Conservation (phyloP, 2,113 vertebrate species). For the Scartelaos histophorus region DNA sequence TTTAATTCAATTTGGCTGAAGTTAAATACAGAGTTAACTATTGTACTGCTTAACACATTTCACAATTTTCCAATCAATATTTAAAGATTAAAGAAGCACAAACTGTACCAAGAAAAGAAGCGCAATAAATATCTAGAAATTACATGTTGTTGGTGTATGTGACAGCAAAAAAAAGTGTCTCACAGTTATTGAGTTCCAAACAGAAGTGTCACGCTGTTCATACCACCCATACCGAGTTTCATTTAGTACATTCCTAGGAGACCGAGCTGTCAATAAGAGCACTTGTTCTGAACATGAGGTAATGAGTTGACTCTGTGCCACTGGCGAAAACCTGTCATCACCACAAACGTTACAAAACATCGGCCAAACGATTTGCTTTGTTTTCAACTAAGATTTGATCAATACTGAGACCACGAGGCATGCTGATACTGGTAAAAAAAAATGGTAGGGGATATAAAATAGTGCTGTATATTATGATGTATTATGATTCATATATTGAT, state of each 20-base stretch:
- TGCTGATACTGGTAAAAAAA: neutral
- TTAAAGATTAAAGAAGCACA: neutral
- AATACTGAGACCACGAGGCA: neutral
- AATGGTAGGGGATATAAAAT: neutral
- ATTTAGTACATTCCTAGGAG: conserved; percentile 45
- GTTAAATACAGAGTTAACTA: too few relatives aligned
- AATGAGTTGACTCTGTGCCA: conserved; percentile 18
- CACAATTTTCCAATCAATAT: too few relatives aligned
- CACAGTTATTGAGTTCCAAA: conserved; percentile 11
- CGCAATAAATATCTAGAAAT: neutral
- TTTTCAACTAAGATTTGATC: neutral
- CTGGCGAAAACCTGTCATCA: neutral
- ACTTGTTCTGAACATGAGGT: conserved; percentile 2
- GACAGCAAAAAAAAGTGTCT: neutral
- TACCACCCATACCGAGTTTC: conserved; percentile 16
- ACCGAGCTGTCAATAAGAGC: conserved; percentile 19
- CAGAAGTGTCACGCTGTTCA: conserved; percentile 8
- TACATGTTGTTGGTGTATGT: neutral
- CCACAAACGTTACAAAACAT: neutral
- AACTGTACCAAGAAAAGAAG: neutral
- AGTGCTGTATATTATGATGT: neutral
- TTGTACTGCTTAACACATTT: too few relatives aligned
- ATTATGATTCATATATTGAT: neutral
- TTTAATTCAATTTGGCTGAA: too few relatives aligned
- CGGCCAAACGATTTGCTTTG: conserved; percentile 5